Conservation (phyloP, 1,140 invertebrate species). For the Venturia canescens region DNA sequence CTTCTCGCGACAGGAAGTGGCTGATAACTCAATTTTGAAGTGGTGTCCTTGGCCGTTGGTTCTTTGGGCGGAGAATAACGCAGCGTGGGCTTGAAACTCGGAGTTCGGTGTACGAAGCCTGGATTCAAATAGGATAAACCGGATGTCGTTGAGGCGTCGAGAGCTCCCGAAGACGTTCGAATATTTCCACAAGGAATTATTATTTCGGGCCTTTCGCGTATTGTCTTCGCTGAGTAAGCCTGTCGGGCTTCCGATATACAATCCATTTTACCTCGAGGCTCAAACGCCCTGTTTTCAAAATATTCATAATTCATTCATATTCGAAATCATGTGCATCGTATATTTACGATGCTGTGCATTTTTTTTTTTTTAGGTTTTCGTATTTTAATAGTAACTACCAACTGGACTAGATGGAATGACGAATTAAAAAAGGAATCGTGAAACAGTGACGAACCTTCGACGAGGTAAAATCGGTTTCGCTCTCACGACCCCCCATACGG, state of each 20-base stretch:
- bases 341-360: too few relatives aligned
- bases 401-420: too few relatives aligned
- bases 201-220: constrained; percentile 66
- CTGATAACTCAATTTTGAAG: constrained; percentile 69
- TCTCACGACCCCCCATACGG: constrained; percentile 62
- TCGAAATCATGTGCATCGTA: too few relatives aligned
- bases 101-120: constrained; percentile 60
- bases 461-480: constrained; percentile 64
- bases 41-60: constrained; percentile 75
- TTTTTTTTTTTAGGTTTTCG: too few relatives aligned
- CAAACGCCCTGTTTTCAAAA: constrained; percentile 46
- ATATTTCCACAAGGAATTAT: constrained; percentile 74
- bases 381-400: too few relatives aligned
- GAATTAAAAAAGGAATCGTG: too few relatives aligned
- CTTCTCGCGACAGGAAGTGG: constrained; percentile 60
- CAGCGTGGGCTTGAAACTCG: constrained; percentile 76
- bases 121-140: constrained; percentile 66
- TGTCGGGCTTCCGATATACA: constrained; percentile 82
- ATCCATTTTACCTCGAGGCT: constrained; percentile 81
- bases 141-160: constrained; percentile 65
- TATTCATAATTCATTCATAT: background rate
- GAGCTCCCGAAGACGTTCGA: constrained; percentile 68
- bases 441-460: constrained; percentile 53
- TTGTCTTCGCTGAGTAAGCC: constrained; percentile 82
- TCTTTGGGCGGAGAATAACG: constrained; percentile 77